A percentile compares a stretch with the other conserved stretches of the same genome.
Evolutionary conservation across 2,888 invertebrate species (phyloP).

Genomic region (Diloba caeruleocephala): DNA sequence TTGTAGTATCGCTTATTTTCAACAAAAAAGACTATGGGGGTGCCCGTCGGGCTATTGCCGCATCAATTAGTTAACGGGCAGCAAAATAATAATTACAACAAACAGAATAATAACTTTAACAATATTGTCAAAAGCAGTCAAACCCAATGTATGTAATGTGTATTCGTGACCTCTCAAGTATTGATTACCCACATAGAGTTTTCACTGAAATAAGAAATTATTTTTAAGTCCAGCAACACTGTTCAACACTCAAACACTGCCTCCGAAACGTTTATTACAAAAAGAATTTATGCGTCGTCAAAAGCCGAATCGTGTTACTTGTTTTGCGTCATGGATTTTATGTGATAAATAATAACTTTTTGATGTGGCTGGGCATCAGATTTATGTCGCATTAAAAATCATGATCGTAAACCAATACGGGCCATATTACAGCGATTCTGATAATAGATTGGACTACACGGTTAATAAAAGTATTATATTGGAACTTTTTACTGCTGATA

Average conservation of each 20-base stretch:
- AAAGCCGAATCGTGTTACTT: slow-evolving; percentile 70
- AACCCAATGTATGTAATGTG: neutral
- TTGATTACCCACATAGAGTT: neutral
- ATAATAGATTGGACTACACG: slow-evolving; percentile 50
- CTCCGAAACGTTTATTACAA: slow-evolving; percentile 40
- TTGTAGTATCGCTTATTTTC: no score
- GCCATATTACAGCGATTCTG: slow-evolving; percentile 53
- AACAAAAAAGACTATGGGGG: no score
- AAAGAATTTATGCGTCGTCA: slow-evolving; percentile 69
- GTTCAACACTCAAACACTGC: slow-evolving; percentile 34
- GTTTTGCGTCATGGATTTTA: slow-evolving; percentile 80
- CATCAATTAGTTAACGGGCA: no score
- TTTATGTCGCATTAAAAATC: slow-evolving; percentile 71
- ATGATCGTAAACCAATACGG: slow-evolving; percentile 62
- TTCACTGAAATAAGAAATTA: neutral
- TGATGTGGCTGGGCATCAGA: slow-evolving; percentile 67
- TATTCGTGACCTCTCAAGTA: neutral
- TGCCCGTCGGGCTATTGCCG: no score
- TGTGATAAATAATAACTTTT: slow-evolving; percentile 81
- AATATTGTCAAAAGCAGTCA: no score
- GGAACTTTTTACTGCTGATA: slow-evolving; percentile 10
- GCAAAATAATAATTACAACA: no score
- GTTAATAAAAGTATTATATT: slow-evolving; percentile 26
- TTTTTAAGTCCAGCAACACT: slow-evolving; percentile 2
- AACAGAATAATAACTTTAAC: no score